Conservation (phyloP, 2,888 invertebrate genomes). For the Leucoptera coffeella region DNA sequence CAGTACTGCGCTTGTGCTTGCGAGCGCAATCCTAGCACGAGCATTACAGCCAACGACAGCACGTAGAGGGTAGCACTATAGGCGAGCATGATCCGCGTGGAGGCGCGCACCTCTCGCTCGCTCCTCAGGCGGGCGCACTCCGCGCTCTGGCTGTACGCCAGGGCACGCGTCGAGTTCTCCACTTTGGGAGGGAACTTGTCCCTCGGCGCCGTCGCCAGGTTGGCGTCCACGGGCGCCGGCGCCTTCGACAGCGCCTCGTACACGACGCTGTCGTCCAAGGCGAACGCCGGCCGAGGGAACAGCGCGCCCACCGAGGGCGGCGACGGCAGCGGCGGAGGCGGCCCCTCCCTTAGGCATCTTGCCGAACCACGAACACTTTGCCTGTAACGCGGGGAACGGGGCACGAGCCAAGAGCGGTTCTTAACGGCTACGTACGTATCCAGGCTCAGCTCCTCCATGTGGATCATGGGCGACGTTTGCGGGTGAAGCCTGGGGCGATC, state of each 20-base stretch:
- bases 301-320: constrained; percentile 8
- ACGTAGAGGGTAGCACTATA: constrained; percentile 37
- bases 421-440: too few species aligned
- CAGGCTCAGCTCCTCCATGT: too few species aligned
- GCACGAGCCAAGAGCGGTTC: too few species aligned
- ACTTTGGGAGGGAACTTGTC: constrained; percentile 11
- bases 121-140: constrained; percentile 4
- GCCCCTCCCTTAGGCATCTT: too few species aligned
- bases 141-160: constrained; percentile 1
- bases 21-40: too few species aligned
- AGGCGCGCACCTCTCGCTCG: constrained; percentile 16
- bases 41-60: constrained; percentile 24
- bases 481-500: too few species aligned
- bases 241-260: constrained; percentile 14
- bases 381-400: too few species aligned
- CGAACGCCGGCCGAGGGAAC: constrained; percentile 14
- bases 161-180: constrained; percentile 5
- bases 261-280: constrained; percentile 11
- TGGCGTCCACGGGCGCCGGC: constrained; percentile 7
- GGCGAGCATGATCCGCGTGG: constrained; percentile 50
- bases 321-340: constrained; percentile 8
- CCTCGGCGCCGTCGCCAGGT: constrained; percentile 6
- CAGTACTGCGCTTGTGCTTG: too few species aligned
- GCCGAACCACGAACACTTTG: too few species aligned
- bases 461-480: too few species aligned